Evolutionary conservation across 2,113 vertebrate genomes (phyloP).

Genomic region (Oxyruncus cristatus): DNA sequence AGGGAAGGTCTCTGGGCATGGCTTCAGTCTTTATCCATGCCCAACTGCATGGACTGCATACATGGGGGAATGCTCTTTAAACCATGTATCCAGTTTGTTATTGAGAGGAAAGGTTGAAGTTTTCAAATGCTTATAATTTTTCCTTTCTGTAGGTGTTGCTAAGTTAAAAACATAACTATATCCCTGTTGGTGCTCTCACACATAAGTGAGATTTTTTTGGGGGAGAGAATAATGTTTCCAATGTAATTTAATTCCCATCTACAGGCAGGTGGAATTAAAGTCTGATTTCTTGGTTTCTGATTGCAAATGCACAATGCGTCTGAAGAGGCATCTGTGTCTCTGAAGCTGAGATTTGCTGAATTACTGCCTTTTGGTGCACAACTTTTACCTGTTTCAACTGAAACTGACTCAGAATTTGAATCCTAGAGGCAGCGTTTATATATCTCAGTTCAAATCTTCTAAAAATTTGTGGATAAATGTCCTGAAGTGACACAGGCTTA

Average conservation of each 20-base stretch:
- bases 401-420: neutral
- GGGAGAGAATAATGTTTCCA: neutral
- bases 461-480: neutral
- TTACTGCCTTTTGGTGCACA: neutral
- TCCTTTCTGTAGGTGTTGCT: neutral
- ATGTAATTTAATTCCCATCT: neutral
- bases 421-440: neutral
- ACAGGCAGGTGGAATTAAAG: neutral
- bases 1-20: neutral
- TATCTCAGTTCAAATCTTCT: neutral
- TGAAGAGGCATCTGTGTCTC: neutral
- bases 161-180: neutral
- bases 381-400: neutral
- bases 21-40: neutral
- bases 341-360: neutral
- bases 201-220: neutral
- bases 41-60: neutral
- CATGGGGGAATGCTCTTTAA: neutral
- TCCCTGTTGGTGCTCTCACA: neutral
- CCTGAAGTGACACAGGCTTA: neutral
- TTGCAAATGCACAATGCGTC: neutral
- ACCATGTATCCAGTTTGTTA: neutral
- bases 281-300: neutral
- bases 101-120: neutral
- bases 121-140: neutral